Evolutionary conservation across 2,797 vertebrate species (phyloP).

Genomic region (Anomalospiza imberbis): DNA sequence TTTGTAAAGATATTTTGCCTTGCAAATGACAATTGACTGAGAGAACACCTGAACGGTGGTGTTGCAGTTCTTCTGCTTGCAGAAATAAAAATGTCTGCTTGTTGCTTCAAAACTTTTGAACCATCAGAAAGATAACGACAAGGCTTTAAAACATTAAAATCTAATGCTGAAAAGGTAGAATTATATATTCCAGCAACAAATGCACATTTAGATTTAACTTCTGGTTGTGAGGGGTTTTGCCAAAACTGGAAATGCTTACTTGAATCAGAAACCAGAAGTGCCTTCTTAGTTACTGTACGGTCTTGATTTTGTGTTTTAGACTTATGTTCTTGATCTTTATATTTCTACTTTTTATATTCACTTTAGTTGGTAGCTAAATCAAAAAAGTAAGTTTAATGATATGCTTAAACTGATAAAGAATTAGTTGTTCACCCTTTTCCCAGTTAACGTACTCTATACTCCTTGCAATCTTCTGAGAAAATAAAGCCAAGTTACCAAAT

Average conservation of each 20-base stretch:
- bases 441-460: neutral
- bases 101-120: neutral
- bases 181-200: neutral
- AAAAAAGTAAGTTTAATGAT: neutral
- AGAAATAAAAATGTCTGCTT: neutral
- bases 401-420: neutral
- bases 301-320: conserved; percentile 24
- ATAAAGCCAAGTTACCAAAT: neutral
- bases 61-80: neutral
- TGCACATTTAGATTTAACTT: neutral
- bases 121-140: neutral
- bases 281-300: neutral
- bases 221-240: neutral
- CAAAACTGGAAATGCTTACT: conserved; percentile 5
- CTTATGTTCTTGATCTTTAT: neutral
- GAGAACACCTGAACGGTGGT: neutral
- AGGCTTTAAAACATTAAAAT: neutral
- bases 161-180: neutral
- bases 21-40: neutral
- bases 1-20: neutral
- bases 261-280: conserved; percentile 22
- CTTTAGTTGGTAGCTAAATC: neutral
- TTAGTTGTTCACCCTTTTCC: neutral
- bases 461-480: neutral
- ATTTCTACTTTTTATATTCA: conserved; percentile 23